Evolutionary conservation across 1,140 invertebrate genomes (phyloP), one percentile per base, ranked within the genome.

Genomic region (Pseudachorutes palmiensis): DNA sequence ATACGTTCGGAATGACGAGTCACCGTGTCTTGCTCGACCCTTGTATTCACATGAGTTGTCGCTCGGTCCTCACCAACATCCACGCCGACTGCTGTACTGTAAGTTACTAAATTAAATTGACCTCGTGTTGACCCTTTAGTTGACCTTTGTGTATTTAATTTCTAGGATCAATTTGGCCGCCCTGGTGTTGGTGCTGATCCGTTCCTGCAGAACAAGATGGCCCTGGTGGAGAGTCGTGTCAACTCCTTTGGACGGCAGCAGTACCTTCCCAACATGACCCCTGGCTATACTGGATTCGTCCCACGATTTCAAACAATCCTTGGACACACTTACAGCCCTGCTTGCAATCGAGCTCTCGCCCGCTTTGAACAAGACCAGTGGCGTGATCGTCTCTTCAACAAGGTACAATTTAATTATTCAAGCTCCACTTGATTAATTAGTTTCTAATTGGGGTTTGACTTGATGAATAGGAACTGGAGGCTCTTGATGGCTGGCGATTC

Each of bases 331-430:
- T 73, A 71, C 45, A 71, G 69, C n/a, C 72, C 72, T 29, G 67
- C 72, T 16, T 73, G 72, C 51, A 73, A 73, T 32, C 58, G 69
- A 45, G 72, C 72, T 33, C 59, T 73, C 14, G 72, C 72, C 32
- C 51, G 62, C 16, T 73, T 73, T 59, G 72, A 73, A 36, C 72
- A 73, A 48, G 69, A 70, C n/a, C 72, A 73, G 65, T 73, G 72
- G 72, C 57, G 72, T 28, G 72, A 73, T 30, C 59, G 72, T 5
- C 64, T 73, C 24, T 73, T 73, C 45, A 73, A 64, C 9, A 73
- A 73, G 57, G 70, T 68, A 65, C 32, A 65, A 29, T 51, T 5
- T 2, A 36, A 36, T 22, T n/a, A n/a, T n/a, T n/a, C n/a, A n/a
- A n/a, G n/a, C n/a, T n/a, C n/a, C n/a, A n/a, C n/a, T n/a, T n/a